A percentile compares a stretch with the other conserved stretches of the same genome.
phyloP scores from a whole-genome alignment of 2,888 invertebrate species.

The Microplitis deprimator region DNA sequence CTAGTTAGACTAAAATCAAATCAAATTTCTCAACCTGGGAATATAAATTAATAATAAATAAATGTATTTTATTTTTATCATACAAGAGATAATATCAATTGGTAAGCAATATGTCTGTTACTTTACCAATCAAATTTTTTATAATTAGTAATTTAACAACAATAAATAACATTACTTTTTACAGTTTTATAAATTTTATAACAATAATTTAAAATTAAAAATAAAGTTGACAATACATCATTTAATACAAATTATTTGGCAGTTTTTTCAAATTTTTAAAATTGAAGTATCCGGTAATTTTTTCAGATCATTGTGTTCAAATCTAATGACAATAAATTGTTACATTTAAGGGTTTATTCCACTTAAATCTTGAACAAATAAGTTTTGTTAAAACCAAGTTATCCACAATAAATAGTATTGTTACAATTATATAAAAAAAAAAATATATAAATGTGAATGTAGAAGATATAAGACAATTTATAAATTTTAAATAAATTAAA shows the following conservation, averaged over 20 bases:
- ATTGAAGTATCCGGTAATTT: too few relatives aligned
- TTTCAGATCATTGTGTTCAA: too few relatives aligned
- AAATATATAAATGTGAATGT: too few relatives aligned
- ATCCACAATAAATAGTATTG: too few relatives aligned
- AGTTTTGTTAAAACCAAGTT: too few relatives aligned
- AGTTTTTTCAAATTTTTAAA: too few relatives aligned
- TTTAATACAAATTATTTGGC: background rate
- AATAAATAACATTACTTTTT: slow-evolving; percentile 4
- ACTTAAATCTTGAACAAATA: background rate
- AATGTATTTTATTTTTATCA: background rate
- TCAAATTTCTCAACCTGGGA: too few relatives aligned
- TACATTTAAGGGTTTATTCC: slow-evolving; percentile 1
- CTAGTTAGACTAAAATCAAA: too few relatives aligned
- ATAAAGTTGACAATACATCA: background rate
- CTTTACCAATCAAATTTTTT: background rate
- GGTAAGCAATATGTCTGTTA: background rate
- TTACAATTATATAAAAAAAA: too few relatives aligned
- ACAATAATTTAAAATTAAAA: background rate
- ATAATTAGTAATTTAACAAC: slow-evolving; percentile 8
- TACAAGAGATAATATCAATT: background rate
- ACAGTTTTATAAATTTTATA: background rate
- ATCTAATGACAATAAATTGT: background rate
- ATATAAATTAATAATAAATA: background rate
- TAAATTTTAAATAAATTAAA: too few relatives aligned
- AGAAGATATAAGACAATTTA: too few relatives aligned